phyloP scores from a whole-genome alignment of 2,888 invertebrate species.

The Xestia xanthographa region DNA sequence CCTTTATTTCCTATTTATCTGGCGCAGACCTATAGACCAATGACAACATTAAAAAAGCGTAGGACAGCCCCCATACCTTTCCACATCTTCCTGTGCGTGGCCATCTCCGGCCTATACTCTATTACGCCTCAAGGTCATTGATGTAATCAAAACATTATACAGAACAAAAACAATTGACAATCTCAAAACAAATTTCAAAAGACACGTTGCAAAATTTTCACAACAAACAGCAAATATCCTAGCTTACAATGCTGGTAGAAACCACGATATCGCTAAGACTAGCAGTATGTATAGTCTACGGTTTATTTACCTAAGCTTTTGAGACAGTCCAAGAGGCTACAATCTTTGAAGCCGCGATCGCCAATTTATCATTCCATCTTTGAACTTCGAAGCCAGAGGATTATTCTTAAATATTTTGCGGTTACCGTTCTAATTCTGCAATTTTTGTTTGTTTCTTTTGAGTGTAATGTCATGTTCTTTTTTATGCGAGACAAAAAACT shows the following conservation, averaged over 20 bases:
- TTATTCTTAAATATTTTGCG: conserved; percentile 52
- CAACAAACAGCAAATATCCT: conserved; percentile 35
- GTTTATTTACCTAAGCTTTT: conserved; percentile 82
- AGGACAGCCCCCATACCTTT: no score
- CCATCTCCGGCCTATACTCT: neutral
- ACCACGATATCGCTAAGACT: conserved; percentile 49
- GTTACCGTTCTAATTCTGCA: conserved; percentile 16
- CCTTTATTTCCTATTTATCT: no score
- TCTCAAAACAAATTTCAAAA: neutral
- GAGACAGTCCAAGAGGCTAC: conserved; percentile 80
- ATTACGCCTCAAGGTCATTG: neutral
- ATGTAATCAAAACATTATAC: neutral
- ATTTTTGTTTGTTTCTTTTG: conserved; percentile 22
- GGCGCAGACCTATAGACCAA: no score
- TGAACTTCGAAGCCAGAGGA: conserved; percentile 62
- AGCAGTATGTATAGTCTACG: conserved; percentile 55
- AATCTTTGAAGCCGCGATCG: conserved; percentile 72
- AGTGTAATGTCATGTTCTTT: conserved; percentile 31
- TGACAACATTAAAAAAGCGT: no score
- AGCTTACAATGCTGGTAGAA: conserved; percentile 30
- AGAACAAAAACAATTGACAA: neutral
- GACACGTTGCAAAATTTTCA: conserved; percentile 13
- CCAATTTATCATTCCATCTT: conserved; percentile 80
- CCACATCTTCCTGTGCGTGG: neutral
- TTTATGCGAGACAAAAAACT: conserved; percentile 1